Evolutionary conservation across 1,140 invertebrate species (phyloP).

Genomic region (Cardiocondyla obscurior): DNA sequence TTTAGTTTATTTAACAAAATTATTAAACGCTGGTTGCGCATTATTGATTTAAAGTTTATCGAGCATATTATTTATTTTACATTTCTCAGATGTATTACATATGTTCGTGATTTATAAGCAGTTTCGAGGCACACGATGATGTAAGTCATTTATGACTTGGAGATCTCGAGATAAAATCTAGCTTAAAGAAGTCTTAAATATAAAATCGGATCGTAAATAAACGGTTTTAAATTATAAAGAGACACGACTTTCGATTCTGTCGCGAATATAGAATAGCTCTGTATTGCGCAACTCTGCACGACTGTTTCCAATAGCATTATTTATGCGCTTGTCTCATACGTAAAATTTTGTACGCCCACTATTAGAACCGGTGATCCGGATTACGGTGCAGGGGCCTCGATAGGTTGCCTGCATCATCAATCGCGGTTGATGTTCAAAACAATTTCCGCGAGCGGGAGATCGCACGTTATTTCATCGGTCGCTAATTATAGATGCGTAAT

Average conservation of each 20-base stretch:
- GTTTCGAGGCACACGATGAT: neutral
- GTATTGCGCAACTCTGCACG: neutral
- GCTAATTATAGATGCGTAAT: conserved; percentile 26
- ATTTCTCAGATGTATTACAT: neutral
- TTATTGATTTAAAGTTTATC: neutral
- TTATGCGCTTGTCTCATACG: neutral
- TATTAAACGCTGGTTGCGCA: neutral
- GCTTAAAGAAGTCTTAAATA: neutral
- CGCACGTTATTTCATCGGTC: neutral
- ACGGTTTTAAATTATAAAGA: neutral
- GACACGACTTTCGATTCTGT: neutral
- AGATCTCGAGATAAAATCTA: neutral
- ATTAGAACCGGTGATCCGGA: neutral
- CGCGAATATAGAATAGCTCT: neutral
- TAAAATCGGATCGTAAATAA: neutral
- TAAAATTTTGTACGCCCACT: neutral
- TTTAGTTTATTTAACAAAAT: neutral
- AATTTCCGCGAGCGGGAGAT: neutral
- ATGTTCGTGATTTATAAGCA: neutral
- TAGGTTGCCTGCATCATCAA: neutral
- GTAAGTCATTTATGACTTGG: neutral
- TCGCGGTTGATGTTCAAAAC: neutral
- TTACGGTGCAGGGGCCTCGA: neutral
- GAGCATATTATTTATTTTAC: neutral
- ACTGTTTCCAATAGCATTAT: neutral